Conservation (phyloP, 2,797 vertebrate genomes). For the Epinephelus coioides region DNA sequence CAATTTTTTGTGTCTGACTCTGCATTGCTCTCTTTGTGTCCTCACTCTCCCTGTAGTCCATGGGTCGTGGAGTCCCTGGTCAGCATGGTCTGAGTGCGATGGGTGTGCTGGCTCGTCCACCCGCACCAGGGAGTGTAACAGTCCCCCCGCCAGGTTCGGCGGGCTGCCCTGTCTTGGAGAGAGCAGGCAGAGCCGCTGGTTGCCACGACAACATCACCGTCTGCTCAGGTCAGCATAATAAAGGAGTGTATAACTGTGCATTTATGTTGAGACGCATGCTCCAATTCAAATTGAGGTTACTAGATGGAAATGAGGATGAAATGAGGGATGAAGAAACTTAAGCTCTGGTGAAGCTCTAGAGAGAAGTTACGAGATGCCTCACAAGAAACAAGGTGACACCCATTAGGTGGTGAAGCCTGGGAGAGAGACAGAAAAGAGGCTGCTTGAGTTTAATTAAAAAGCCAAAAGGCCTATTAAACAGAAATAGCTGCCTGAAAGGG, state of each 20-base stretch:
- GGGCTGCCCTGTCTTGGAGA: conserved; percentile 88
- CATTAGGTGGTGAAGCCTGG: neutral
- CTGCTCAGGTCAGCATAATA: conserved; percentile 86
- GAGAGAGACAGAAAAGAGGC: neutral
- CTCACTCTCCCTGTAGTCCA: conserved; percentile 78
- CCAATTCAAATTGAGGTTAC: neutral
- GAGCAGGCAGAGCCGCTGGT: conserved; percentile 81
- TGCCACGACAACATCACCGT: conserved; percentile 85
- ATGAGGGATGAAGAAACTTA: neutral
- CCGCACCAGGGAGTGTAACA: conserved; percentile 84
- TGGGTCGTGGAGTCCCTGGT: conserved; percentile 89
- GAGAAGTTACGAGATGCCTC: neutral
- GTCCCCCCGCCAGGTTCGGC: conserved; percentile 87
- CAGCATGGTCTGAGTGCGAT: conserved; percentile 87
- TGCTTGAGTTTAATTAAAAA: neutral
- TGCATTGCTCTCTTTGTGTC: neutral
- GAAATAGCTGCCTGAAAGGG: conserved; percentile 4
- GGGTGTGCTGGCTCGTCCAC: conserved; percentile 83
- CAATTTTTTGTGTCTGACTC: neutral
- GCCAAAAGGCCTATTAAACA: neutral
- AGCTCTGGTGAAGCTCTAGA: neutral
- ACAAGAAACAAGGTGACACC: neutral
- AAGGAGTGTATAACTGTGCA: neutral
- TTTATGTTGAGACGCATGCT: neutral
- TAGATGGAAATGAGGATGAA: neutral